Conservation (phyloP, 2,888 invertebrate genomes). For the Machimus rusticus region DNA sequence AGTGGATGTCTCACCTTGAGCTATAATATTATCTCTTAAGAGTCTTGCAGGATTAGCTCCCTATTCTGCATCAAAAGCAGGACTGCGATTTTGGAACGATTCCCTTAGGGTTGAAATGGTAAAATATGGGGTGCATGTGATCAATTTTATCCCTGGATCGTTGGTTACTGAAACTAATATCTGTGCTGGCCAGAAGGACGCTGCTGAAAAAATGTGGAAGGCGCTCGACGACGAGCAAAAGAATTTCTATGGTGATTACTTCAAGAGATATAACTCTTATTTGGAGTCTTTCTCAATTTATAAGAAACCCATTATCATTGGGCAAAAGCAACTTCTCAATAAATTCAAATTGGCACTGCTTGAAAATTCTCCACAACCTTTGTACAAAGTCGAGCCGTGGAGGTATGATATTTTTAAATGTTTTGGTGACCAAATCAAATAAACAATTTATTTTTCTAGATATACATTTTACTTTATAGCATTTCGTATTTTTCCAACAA, state of each 20-base stretch:
- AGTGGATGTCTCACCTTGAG: background rate
- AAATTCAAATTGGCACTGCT: constrained; percentile 71
- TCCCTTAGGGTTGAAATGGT: constrained; percentile 76
- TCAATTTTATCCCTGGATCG: constrained; percentile 81
- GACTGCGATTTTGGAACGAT: constrained; percentile 75
- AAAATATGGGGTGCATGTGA: constrained; percentile 74
- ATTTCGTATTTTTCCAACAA: constrained; percentile 69
- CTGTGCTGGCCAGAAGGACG: constrained; percentile 68
- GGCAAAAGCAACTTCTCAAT: constrained; percentile 66
- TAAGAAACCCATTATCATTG: constrained; percentile 66
- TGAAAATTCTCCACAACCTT: constrained; percentile 66
- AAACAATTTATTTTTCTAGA: constrained; percentile 48
- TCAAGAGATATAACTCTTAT: constrained; percentile 70
- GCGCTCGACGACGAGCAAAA: constrained; percentile 71
- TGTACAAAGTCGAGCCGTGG: constrained; percentile 76
- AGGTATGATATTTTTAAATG: constrained; percentile 59
- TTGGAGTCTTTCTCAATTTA: constrained; percentile 64
- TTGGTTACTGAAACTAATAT: constrained; percentile 76
- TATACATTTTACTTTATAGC: constrained; percentile 71
- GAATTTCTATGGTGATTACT: constrained; percentile 72
- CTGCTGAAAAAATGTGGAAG: constrained; percentile 72
- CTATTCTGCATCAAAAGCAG: constrained; percentile 86
- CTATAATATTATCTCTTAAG: constrained; percentile 47
- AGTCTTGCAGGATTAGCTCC: constrained; percentile 74
- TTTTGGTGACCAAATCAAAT: background rate